Percentiles rank a stretch among this genome's conserved stretches.
These are phyloP conservation scores for Timandra comae DNA, from an alignment of 2,888 invertebrate species.

Conservation along the genomic window DNA sequence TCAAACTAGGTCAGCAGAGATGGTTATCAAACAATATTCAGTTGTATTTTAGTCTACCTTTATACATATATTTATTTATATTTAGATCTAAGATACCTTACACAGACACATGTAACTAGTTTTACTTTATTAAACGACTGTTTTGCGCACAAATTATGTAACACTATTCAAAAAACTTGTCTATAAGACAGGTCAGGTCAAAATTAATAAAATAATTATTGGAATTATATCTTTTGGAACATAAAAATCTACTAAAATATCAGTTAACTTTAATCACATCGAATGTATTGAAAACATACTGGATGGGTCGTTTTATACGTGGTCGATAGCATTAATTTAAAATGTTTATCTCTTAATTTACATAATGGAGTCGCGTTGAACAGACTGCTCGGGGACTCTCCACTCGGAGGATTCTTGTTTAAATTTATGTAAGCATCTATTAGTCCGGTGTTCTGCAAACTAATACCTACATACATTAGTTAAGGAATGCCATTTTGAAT, in stretches of 20 bases:
- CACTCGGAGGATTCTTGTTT: constrained; percentile 32
- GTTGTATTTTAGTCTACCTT: too few species aligned
- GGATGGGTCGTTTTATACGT: constrained; percentile 41
- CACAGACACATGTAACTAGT: too few species aligned
- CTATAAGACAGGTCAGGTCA: too few species aligned
- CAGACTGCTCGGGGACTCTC: constrained; percentile 63
- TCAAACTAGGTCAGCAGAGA: too few species aligned
- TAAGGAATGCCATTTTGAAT: constrained; percentile 1
- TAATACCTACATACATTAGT: constrained; percentile 9
- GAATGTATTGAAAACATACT: constrained; percentile 35
- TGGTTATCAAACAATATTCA: too few species aligned
- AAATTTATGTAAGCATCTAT: constrained; percentile 33
- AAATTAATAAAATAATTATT: too few species aligned
- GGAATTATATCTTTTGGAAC: too few species aligned
- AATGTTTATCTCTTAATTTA: constrained; percentile 67
- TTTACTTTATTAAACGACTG: too few species aligned
- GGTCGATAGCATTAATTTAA: constrained; percentile 55
- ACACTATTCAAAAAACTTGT: too few species aligned
- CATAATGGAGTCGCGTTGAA: constrained; percentile 50
- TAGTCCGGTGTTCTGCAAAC: constrained; percentile 22
- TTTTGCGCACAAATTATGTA: too few species aligned
- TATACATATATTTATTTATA: too few species aligned
- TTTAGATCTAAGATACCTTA: too few species aligned
- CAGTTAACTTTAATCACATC: constrained; percentile 26
- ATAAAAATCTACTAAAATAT: constrained; percentile 13